Evolutionary conservation across 2,888 invertebrate species (phyloP), one percentile per base, ranked within the genome.

Genomic region (Ormyrus nitidulus): DNA sequence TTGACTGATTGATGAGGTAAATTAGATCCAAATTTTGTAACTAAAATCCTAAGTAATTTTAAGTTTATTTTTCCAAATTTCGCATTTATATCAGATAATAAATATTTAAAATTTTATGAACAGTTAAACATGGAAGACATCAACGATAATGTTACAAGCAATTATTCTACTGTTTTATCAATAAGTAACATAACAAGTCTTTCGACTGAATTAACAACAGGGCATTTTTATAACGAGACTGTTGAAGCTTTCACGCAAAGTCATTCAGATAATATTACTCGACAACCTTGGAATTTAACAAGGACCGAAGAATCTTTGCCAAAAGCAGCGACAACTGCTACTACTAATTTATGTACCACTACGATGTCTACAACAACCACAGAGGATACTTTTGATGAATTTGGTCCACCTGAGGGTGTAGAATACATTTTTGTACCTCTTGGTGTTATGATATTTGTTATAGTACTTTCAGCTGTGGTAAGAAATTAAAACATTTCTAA

Each of bases 361-460:
- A 87, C 88, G 4, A 3, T 74, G 59, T 80, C 83, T n/a, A 80
- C 87, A n/a, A 85, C 87, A 8, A 87, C 88, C 6, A 89, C 88
- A 0, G 84, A 84, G 77, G 86, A 89, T 61, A 84, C 87, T 6
- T 89, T 87, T 48, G 89, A 89, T 77, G 89, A 90, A 77, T 90
- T 90, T 68, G 90, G 88, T 19, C 90, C 90, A 65, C 90, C 90
- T 0, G 89, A 90, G 75, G 90, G 90, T 70, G 87, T 90, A 54
- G 89, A 90, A 83, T 90, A 90, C 83, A 90, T 90, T 85, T 90
- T 90, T 83, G 90, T 90, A 77, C 90, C 90, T 49, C 85, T 90
- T 61, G 89, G 90, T 78, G 90, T 90, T 51, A 88, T 90, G 87
- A 88, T 90, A 83, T 90, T 89, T 83, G 90, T 90, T 79, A 87